Base-by-base conservation (phyloP, 1,140 invertebrate genomes). In the Nephila pilipes region DNA sequence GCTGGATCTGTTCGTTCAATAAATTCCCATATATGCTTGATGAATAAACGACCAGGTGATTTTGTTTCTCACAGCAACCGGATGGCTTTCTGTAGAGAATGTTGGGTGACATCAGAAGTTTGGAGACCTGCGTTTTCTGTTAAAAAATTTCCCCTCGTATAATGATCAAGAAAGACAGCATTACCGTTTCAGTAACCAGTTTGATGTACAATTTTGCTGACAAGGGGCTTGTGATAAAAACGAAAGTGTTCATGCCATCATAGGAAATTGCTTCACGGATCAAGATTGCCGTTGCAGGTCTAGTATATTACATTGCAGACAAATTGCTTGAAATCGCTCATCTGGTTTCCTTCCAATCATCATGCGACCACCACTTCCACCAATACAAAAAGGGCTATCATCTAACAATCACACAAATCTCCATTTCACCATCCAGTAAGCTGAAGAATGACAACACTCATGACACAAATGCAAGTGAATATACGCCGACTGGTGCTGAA, bases 121-220 rank as follows among this genome's bases (percentile, higher is more conserved):
- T 93, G 29, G 38, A 58, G 12, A 16, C 36, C 63, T n/a, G 57
- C 80, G 29, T 54, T 89, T 85, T 87, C 81, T 55, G 87, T 85
- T 94, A 22, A 57, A 93, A 93, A 38, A 25, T 29, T 0, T 12
- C 25, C 81, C 32, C 3, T 36, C 2, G n/a, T 25, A 85, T 85
- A 32, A 2, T 29, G 0, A 4, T 85, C 14, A 85, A 29, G 5
- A 29, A 85, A 29, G 81, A 29, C 12, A 85, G 32, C 57, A 32
- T 10, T 12, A 85, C 18, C 22, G n/a, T 10, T 20, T 85, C 22
- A 85, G 12, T 85, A n/a, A 32, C 57, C 81, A 1, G 2, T 29
- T 0, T 32, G n/a, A 85, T 10, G n/a, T 85, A 85, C 81, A 85
- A 2, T 29, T 85, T 85, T 85, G 46, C 1, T 29, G 12, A 4